phyloP scores from a whole-genome alignment of 2,888 invertebrate genomes.

The Tenthredo livida region DNA sequence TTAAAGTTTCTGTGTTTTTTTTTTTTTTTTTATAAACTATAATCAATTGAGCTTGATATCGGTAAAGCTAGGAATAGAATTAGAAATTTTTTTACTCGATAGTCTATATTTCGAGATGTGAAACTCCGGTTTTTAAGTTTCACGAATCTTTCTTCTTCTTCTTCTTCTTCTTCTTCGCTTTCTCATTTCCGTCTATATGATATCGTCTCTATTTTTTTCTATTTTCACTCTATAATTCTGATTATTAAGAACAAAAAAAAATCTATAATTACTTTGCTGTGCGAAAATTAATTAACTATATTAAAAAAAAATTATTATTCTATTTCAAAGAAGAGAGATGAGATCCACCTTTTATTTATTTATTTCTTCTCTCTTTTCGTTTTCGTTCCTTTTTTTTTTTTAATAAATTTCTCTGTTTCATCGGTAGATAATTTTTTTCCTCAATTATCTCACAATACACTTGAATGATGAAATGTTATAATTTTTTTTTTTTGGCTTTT shows the following conservation, averaged over 20 bases:
- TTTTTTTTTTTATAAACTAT: background rate
- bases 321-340: slow-evolving; percentile 2
- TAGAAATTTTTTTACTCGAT: background rate
- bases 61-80: background rate
- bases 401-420: background rate
- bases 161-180: background rate
- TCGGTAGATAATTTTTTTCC: background rate
- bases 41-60: background rate
- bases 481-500: background rate
- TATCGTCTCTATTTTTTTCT: background rate
- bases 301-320: background rate
- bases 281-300: background rate
- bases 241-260: background rate
- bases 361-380: background rate
- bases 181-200: background rate
- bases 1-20: background rate
- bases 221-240: background rate
- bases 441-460: background rate
- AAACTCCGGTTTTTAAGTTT: background rate
- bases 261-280: background rate
- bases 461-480: background rate
- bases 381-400: too few relatives aligned
- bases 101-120: background rate
- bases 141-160: too few relatives aligned
- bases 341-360: background rate